A percentile compares a stretch with the other conserved stretches of the same genome.
Evolutionary conservation across 23 tunicate genomes (phyloP).

Genomic region (Oikopleura vanhoeffeni): DNA sequence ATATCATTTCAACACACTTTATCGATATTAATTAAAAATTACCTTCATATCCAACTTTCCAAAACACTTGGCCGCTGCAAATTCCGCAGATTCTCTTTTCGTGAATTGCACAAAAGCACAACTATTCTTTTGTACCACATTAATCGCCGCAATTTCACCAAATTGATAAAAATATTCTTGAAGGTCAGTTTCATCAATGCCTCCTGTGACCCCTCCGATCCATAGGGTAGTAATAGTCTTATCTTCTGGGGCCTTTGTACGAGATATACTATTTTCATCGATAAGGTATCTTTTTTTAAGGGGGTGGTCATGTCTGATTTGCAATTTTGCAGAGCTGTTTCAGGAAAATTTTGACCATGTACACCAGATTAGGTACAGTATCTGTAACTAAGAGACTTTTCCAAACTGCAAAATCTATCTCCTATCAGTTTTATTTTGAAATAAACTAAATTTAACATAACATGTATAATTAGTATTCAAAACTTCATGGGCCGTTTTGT

Average conservation of each 20-base stretch:
- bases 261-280: too few relatives aligned
- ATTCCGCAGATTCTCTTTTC: slow-evolving; percentile 57
- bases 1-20: neutral
- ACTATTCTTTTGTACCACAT: slow-evolving; percentile 57
- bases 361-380: too few relatives aligned
- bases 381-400: too few relatives aligned
- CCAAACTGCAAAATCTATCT: too few relatives aligned
- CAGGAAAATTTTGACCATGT: too few relatives aligned
- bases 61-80: slow-evolving; percentile 50
- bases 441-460: too few relatives aligned
- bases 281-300: too few relatives aligned
- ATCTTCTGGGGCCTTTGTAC: slow-evolving; percentile 73
- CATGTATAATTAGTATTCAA: too few relatives aligned
- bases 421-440: too few relatives aligned
- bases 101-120: slow-evolving; percentile 95
- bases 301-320: too few relatives aligned
- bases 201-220: slow-evolving; percentile 55
- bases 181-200: slow-evolving; percentile 48
- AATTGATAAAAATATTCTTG: slow-evolving; percentile 74
- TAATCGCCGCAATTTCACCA: slow-evolving; percentile 77
- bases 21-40: slow-evolving; percentile 1
- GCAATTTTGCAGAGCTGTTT: too few relatives aligned
- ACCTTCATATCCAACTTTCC: slow-evolving; percentile 68
- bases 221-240: slow-evolving; percentile 79
- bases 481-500: too few relatives aligned